Percentiles rank a stretch among this genome's conserved stretches.
phyloP scores from a whole-genome alignment of 2,888 invertebrate genomes.

The Ypsolopha sequella region DNA sequence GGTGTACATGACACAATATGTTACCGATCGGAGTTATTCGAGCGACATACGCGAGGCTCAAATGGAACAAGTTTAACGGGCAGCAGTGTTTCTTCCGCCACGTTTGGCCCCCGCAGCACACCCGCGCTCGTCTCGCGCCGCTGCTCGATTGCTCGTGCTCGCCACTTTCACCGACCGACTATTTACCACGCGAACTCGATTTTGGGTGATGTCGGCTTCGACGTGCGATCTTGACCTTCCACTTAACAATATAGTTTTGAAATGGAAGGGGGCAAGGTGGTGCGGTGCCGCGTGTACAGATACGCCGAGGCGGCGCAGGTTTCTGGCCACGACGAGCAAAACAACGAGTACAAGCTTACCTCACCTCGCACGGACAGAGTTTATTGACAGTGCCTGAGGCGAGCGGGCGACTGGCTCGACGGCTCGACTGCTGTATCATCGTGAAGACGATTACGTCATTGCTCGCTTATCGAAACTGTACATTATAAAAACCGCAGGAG shows the following conservation, averaged over 20 bases:
- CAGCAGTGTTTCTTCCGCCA: constrained; percentile 41
- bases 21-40: background rate
- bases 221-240: constrained; percentile 42
- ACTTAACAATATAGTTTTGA: constrained; percentile 15
- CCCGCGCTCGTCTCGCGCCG: constrained; percentile 64
- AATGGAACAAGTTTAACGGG: constrained; percentile 14
- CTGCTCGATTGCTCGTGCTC: constrained; percentile 51
- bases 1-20: constrained; percentile 19
- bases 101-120: constrained; percentile 46
- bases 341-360: constrained; percentile 32
- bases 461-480: constrained; percentile 6
- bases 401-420: constrained; percentile 31
- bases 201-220: constrained; percentile 25
- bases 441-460: constrained; percentile 49
- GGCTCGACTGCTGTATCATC: constrained; percentile 33
- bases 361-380: constrained; percentile 59
- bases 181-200: constrained; percentile 32
- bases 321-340: constrained; percentile 29
- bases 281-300: constrained; percentile 4
- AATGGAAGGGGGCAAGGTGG: background rate
- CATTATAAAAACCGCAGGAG: background rate
- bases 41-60: background rate
- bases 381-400: constrained; percentile 64
- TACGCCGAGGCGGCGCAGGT: constrained; percentile 17
- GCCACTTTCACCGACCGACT: constrained; percentile 60